These are phyloP conservation scores for Myrmecobius fasciatus DNA, from an alignment of 2,113 vertebrate genomes.

Conservation along the genomic window DNA sequence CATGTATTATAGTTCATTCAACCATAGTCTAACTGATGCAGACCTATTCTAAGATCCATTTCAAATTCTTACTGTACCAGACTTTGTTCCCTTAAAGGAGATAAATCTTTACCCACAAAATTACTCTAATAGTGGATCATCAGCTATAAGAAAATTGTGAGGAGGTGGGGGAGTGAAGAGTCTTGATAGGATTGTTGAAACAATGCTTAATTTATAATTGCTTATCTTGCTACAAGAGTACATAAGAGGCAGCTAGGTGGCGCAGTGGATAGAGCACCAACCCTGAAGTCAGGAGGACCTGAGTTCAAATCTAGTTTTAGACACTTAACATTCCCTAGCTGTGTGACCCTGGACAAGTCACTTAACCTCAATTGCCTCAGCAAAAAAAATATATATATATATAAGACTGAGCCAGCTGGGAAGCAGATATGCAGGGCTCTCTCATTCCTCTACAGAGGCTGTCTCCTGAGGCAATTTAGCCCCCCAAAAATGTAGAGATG, in stretches of 20 bases:
- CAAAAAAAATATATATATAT: no score
- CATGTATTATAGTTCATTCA: background rate
- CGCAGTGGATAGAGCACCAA: no score
- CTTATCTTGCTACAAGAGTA: background rate
- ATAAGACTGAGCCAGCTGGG: background rate
- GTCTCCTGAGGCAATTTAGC: background rate
- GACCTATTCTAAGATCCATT: background rate
- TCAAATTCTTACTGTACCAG: background rate
- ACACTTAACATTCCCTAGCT: no score
- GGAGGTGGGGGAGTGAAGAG: background rate
- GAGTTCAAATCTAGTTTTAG: no score
- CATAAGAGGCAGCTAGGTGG: no score
- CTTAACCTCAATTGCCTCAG: no score
- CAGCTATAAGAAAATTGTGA: background rate
- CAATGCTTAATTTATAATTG: background rate
- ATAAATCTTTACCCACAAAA: background rate
- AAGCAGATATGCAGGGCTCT: background rate
- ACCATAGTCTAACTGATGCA: background rate
- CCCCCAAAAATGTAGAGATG: background rate
- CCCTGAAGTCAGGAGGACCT: no score
- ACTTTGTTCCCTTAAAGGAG: background rate
- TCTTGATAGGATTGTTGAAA: background rate
- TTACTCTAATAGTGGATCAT: background rate
- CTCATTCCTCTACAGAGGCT: background rate
- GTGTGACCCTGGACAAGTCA: no score